Conservation (phyloP, 64 coral and sea anemone species). For the Trachythela sp. region DNA sequence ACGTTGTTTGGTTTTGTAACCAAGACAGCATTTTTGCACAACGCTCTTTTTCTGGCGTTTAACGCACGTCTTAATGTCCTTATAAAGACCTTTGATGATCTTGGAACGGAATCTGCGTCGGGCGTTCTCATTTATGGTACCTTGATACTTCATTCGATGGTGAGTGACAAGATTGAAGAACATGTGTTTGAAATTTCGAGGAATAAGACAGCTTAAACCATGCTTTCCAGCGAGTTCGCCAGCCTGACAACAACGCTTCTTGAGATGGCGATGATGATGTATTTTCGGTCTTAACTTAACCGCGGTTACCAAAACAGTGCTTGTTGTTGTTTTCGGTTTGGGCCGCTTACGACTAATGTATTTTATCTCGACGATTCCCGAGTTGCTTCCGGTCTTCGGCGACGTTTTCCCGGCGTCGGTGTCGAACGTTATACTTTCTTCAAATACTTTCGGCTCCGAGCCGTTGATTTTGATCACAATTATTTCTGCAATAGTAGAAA, state of each 20-base stretch:
- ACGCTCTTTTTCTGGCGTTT: background rate
- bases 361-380: background rate
- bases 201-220: background rate
- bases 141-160: background rate
- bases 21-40: constrained; percentile 20
- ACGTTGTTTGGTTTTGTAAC: background rate
- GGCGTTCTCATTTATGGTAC: background rate
- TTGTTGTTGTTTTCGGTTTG: background rate
- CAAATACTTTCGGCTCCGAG: no score
- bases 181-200: background rate
- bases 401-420: background rate
- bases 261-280: background rate
- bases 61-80: background rate
- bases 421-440: no score
- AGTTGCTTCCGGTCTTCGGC: background rate
- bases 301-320: background rate
- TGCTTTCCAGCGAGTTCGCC: background rate
- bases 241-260: background rate
- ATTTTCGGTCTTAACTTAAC: background rate
- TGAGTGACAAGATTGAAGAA: background rate
- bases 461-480: background rate
- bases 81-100: background rate
- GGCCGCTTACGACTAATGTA: background rate
- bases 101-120: background rate
- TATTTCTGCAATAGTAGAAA: background rate